Percentiles rank a stretch among this genome's conserved stretches.
Conservation (phyloP, 2,888 invertebrate species). For the Stenchaetothrips biformis region DNA sequence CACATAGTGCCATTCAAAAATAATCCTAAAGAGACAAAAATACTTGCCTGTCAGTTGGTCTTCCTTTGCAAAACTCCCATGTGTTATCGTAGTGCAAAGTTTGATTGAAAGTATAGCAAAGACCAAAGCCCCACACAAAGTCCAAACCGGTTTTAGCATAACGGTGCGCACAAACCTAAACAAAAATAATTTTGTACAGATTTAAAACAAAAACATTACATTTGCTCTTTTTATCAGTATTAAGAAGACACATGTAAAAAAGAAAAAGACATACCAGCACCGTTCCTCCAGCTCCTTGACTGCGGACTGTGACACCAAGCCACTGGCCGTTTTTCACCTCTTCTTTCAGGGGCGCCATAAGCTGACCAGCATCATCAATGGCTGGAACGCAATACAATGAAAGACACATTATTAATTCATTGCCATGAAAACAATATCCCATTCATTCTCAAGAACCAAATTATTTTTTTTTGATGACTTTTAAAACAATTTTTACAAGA, state of each 20-base stretch:
- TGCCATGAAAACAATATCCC: slow-evolving; percentile 22
- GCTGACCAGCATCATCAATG: slow-evolving; percentile 46
- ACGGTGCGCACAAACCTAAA: slow-evolving; percentile 65
- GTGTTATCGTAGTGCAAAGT: slow-evolving; percentile 66
- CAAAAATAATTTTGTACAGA: slow-evolving; percentile 36
- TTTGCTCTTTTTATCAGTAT: slow-evolving; percentile 1
- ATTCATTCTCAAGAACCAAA: neutral
- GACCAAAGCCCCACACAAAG: slow-evolving; percentile 76
- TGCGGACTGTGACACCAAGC: slow-evolving; percentile 89
- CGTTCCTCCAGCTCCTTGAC: slow-evolving; percentile 78
- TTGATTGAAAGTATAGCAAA: slow-evolving; percentile 81
- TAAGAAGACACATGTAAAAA: neutral
- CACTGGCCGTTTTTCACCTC: slow-evolving; percentile 89
- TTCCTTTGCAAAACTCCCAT: slow-evolving; percentile 78
- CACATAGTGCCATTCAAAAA: slow-evolving; percentile 1
- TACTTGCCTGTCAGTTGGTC: slow-evolving; percentile 60
- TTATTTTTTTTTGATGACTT: no score
- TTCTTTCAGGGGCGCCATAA: slow-evolving; percentile 60
- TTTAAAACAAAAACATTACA: slow-evolving; percentile 25
- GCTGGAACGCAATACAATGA: slow-evolving; percentile 45
- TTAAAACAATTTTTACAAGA: neutral
- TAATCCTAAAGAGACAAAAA: slow-evolving; percentile 26
- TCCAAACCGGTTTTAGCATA: slow-evolving; percentile 51
- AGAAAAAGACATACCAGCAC: slow-evolving; percentile 61
- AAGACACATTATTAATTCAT: neutral